Evolutionary conservation across 2,888 invertebrate species (phyloP).

Genomic region (Smittia sp.): DNA sequence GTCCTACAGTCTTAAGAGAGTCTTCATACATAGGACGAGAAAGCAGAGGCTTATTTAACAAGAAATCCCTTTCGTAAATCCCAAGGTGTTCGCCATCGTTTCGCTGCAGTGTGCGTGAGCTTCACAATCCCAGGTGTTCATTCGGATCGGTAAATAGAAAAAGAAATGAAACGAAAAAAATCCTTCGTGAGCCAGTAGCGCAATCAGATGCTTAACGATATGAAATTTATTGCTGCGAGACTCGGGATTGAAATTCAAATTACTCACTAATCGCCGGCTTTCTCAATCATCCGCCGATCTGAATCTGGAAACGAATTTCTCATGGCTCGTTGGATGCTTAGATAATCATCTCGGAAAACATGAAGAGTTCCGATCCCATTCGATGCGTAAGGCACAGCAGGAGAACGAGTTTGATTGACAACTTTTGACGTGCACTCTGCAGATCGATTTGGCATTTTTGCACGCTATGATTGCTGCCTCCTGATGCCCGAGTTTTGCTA

Average conservation of each 20-base stretch:
- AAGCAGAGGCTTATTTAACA: constrained; percentile 29
- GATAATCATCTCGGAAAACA: background rate
- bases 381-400: constrained; percentile 32
- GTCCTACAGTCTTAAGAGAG: constrained; percentile 5
- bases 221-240: background rate
- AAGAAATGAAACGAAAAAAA: background rate
- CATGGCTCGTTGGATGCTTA: too few species aligned
- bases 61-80: constrained; percentile 28
- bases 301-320: too few species aligned
- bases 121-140: constrained; percentile 36
- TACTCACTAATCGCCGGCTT: constrained; percentile 10
- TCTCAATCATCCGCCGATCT: constrained; percentile 28
- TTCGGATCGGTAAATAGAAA: background rate
- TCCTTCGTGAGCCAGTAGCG: constrained; percentile 36
- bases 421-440: constrained; percentile 20
- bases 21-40: background rate
- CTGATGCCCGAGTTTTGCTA: background rate
- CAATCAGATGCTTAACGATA: constrained; percentile 21
- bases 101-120: background rate
- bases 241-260: constrained; percentile 17
- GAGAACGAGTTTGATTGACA: constrained; percentile 35
- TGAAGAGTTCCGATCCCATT: constrained; percentile 26
- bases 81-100: constrained; percentile 17
- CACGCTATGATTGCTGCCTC: constrained; percentile 17
- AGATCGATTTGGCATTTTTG: constrained; percentile 32